Evolutionary conservation across 53 echinoderm and acorn worm species (phyloP).

Genomic region (Hippasteria phrygiana): DNA sequence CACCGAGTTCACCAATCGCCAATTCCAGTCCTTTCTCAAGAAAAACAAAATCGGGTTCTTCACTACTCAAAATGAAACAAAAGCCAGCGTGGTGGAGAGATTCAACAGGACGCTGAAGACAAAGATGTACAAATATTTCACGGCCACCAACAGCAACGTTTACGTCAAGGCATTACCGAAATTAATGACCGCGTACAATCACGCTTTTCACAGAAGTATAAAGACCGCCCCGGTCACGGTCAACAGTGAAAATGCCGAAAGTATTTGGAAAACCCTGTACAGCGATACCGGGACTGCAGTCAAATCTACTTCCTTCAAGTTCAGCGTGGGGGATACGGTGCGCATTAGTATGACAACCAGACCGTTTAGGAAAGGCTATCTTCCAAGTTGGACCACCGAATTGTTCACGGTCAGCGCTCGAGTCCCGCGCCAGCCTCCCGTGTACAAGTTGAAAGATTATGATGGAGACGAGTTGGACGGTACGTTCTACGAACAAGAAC

Average conservation of each 20-base stretch:
- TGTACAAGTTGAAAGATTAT: constrained; percentile 67
- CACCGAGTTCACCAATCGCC: constrained; percentile 72
- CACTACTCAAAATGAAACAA: constrained; percentile 65
- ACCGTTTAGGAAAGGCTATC: constrained; percentile 63
- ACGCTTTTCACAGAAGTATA: constrained; percentile 56
- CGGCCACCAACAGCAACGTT: constrained; percentile 12
- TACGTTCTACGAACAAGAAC: constrained; percentile 61
- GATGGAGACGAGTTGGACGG: constrained; percentile 45
- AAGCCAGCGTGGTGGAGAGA: constrained; percentile 64
- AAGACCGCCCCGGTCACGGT: constrained; percentile 6
- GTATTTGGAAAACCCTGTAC: constrained; percentile 14
- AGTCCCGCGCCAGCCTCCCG: constrained; percentile 47
- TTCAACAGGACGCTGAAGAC: constrained; percentile 51
- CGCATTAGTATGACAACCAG: constrained; percentile 36
- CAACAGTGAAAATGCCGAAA: constrained; percentile 4
- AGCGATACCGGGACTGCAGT: no score
- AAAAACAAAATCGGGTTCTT: constrained; percentile 55
- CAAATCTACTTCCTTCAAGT: not conserved
- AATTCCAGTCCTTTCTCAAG: constrained; percentile 68
- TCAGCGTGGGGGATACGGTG: constrained; percentile 53
- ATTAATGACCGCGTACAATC: constrained; percentile 53
- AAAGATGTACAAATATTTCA: constrained; percentile 60
- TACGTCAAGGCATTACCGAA: constrained; percentile 25
- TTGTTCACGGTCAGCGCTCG: constrained; percentile 40
- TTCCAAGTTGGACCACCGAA: constrained; percentile 68